Evolutionary conservation across 64 coral and sea anemone species (phyloP).

Genomic region (Trachythela sp.): DNA sequence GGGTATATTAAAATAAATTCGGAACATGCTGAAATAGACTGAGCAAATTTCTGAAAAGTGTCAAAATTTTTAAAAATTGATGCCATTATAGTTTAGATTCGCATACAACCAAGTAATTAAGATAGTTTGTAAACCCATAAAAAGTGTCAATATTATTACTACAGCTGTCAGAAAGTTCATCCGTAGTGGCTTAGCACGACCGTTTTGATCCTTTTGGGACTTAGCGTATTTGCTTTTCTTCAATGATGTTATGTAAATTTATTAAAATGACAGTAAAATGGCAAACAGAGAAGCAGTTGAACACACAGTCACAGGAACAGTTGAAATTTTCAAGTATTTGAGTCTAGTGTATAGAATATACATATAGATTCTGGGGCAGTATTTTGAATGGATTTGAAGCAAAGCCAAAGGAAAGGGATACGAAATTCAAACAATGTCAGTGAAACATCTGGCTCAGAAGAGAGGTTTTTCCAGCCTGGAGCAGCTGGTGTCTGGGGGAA

Average conservation of each 20-base stretch:
- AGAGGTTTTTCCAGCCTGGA: background rate
- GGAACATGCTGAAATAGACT: too few species aligned
- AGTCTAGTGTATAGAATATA: background rate
- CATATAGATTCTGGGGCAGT: background rate
- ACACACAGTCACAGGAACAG: background rate
- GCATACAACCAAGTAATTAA: background rate
- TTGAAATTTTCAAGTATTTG: background rate
- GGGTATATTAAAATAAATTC: too few species aligned
- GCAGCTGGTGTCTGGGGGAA: background rate
- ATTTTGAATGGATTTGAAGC: background rate
- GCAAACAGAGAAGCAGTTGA: background rate
- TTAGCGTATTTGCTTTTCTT: background rate
- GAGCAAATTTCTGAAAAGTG: too few species aligned
- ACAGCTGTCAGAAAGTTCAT: background rate
- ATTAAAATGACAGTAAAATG: background rate
- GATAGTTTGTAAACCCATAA: background rate
- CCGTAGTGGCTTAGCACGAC: background rate
- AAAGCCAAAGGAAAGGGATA: background rate
- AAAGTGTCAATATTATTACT: background rate
- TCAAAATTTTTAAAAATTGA: too few species aligned
- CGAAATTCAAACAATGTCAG: background rate
- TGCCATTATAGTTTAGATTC: too few species aligned
- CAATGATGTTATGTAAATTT: background rate
- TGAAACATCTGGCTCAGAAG: background rate
- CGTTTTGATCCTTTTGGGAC: background rate